These are phyloP conservation scores for Ciona savignyi DNA, from an alignment of 23 tunicate species.

Conservation along the genomic window DNA sequence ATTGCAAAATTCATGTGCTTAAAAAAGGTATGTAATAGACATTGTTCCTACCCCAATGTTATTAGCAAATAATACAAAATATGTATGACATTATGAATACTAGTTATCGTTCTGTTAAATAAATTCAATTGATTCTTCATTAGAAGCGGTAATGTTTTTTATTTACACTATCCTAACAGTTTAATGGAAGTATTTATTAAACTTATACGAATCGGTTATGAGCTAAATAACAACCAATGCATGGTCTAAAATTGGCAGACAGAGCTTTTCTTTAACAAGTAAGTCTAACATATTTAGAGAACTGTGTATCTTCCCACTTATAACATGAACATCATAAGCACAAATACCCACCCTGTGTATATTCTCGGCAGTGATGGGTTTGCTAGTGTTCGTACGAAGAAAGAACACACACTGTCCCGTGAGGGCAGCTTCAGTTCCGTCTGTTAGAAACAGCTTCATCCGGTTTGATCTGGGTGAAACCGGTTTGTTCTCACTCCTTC, in stretches of 20 bases:
- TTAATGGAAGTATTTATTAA: no score
- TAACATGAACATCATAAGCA: background rate
- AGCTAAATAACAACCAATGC: no score
- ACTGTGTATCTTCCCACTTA: background rate
- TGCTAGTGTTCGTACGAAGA: conserved; percentile 47
- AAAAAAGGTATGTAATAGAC: no score
- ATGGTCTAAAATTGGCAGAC: background rate
- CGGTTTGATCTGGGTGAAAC: conserved; percentile 22
- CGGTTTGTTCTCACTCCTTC: conserved; percentile 49
- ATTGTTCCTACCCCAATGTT: no score
- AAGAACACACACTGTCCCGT: conserved; percentile 93
- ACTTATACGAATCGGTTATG: no score
- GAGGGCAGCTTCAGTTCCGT: conserved; percentile 73
- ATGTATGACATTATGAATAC: no score
- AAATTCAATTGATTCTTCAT: no score
- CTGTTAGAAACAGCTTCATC: conserved; percentile 85
- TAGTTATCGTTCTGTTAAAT: no score
- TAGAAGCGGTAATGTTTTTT: no score
- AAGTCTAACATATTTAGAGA: background rate
- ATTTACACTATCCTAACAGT: no score
- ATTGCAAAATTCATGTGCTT: no score
- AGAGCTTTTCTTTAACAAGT: background rate
- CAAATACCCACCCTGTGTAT: conserved; percentile 58
- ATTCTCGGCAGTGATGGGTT: conserved; percentile 81
- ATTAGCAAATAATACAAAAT: no score